phyloP scores from a whole-genome alignment of 2,888 invertebrate genomes.

The Lasioglossum figueresi region DNA sequence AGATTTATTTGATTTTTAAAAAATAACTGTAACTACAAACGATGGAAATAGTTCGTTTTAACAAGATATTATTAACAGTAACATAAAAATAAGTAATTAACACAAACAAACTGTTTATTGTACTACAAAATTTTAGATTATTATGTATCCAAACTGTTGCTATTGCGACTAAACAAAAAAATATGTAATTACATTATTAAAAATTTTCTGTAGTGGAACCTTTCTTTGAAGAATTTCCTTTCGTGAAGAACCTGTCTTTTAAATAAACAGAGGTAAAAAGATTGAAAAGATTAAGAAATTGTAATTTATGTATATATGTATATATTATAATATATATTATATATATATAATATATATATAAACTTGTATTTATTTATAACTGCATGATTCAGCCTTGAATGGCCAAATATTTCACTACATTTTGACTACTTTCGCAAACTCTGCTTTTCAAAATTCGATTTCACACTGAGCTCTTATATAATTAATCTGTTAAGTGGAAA shows the following conservation, averaged over 20 bases:
- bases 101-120: not conserved
- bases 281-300: conserved; percentile 15
- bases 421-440: conserved; percentile 80
- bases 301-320: not conserved
- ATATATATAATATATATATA: conserved; percentile 69
- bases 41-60: not conserved
- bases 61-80: not conserved
- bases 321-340: not conserved
- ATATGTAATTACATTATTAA: not conserved
- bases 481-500: conserved; percentile 13
- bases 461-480: conserved; percentile 40
- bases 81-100: not conserved
- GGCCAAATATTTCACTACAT: conserved; percentile 80
- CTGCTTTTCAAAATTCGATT: conserved; percentile 60
- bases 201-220: not conserved
- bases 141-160: not conserved
- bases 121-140: not conserved
- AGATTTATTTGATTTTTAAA: not conserved
- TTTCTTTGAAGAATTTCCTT: too few relatives aligned
- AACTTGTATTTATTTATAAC: conserved; percentile 80
- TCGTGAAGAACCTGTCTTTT: not conserved
- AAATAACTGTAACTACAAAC: not conserved
- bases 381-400: conserved; percentile 71
- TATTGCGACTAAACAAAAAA: not conserved
- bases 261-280: not conserved